Evolutionary conservation across 2,888 invertebrate genomes (phyloP), one percentile per base, ranked within the genome.

Genomic region (Lithophane leautieri): DNA sequence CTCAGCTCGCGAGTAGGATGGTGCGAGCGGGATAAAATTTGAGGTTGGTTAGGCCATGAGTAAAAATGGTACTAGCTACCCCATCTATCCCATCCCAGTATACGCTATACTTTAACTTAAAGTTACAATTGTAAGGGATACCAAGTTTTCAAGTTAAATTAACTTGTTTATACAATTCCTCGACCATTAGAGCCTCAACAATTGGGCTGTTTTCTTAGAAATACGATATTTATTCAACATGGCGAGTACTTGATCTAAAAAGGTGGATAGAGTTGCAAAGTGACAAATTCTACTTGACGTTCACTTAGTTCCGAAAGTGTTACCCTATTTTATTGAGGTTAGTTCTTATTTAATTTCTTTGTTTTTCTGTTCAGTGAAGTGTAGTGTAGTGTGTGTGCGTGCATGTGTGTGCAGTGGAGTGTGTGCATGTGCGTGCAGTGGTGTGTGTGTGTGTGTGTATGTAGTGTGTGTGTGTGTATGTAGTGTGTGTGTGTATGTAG

Each of bases 111-210:
- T 44, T 76, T 70, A 79, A 47, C 54, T 67, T 54, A 66, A 82
- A 82, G 58, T 71, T 71, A 78, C 79, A 78, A 83, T 86, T 83
- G 87, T 88, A 82, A 87, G 73, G 75, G 78, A 86, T 79, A 86
- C 86, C 80, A 65, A 86, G 78, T 84, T 87, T 83, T 86, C 83
- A 84, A 88, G 78, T 86, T 87, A 88, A 87, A 88, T 87, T 87
- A 87, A 87, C 83, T 86, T 85, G 81, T 86, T 87, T 88, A 76
- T 78, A 81, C 85, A 87, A 86, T 86, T 86, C 74, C 65, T 67
- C 80, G 68, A 70, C 83, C 81, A 79, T 87, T 85, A 83, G 40
- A 70, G 66, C 58, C 73, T 73, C 61, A 50, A 87, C 87, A 83
- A 81, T 85, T 83, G 86, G 78, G 69, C 40, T 22, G 28, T 82